Evolutionary conservation across 2,888 invertebrate genomes (phyloP).

Genomic region (Sisyra terminalis): DNA sequence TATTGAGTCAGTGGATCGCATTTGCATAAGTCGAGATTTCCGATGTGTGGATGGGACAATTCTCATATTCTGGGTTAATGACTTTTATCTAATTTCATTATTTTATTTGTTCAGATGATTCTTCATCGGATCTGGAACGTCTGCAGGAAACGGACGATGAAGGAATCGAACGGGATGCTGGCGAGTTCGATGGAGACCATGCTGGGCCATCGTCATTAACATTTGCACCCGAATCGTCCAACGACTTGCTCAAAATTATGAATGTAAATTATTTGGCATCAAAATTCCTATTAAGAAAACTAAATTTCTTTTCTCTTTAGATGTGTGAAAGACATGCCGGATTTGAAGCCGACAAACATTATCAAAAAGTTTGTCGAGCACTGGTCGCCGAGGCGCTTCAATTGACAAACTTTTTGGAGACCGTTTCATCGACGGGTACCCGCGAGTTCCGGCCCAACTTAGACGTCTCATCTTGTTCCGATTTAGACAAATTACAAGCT

Average conservation of each 20-base stretch:
- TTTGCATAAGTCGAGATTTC: too few species aligned
- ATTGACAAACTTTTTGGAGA: constrained; percentile 75
- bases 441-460: constrained; percentile 44
- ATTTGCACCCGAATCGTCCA: constrained; percentile 11
- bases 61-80: too few species aligned
- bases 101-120: too few species aligned
- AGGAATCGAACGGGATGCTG: constrained; percentile 78
- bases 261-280: constrained; percentile 3
- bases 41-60: too few species aligned
- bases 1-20: too few species aligned
- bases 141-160: constrained; percentile 62
- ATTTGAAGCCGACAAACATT: constrained; percentile 58
- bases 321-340: constrained; percentile 33
- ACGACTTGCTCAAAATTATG: background rate
- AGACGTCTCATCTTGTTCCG: constrained; percentile 42
- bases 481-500: constrained; percentile 69
- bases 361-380: constrained; percentile 83
- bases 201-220: constrained; percentile 18
- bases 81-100: too few species aligned
- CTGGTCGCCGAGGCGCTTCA: constrained; percentile 84
- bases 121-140: constrained; percentile 13
- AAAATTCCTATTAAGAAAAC: too few species aligned
- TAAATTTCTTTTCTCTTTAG: constrained; percentile 21
- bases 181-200: constrained; percentile 45
- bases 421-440: constrained; percentile 51